Percentiles rank a stretch among this genome's conserved stretches.
phyloP scores from a whole-genome alignment of 2,113 vertebrate species.

The Sphaerodactylus townsendi region DNA sequence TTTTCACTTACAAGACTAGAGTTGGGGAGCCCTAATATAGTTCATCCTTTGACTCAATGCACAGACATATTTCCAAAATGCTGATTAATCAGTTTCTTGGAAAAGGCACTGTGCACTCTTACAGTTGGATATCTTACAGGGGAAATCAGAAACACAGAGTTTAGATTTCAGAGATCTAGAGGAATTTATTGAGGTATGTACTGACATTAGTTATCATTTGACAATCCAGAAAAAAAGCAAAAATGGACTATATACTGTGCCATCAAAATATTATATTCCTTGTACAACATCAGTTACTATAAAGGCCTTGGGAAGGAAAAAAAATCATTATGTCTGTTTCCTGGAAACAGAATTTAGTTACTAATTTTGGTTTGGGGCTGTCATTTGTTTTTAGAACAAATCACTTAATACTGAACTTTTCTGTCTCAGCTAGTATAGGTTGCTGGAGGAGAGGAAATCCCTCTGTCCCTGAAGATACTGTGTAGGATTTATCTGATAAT shows the following conservation, averaged over 20 bases:
- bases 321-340: background rate
- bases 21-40: background rate
- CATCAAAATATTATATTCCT: background rate
- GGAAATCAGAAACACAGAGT: background rate
- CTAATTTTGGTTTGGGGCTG: too few relatives aligned
- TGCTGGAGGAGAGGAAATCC: too few relatives aligned
- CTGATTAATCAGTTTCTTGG: background rate
- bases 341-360: background rate
- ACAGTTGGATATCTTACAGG: background rate
- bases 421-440: too few relatives aligned
- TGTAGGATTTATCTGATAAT: too few relatives aligned
- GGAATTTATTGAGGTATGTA: background rate
- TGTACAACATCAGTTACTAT: background rate
- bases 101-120: background rate
- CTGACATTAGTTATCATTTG: background rate
- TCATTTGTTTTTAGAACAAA: too few relatives aligned
- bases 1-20: constrained; percentile 39
- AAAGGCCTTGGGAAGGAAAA: background rate
- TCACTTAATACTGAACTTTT: too few relatives aligned
- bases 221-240: background rate
- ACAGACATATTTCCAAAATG: background rate
- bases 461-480: too few relatives aligned
- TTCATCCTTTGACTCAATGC: background rate
- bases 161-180: background rate
- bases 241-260: background rate